Conservation (phyloP, 2,113 vertebrate species). For the Myrmecophaga tridactyla region DNA sequence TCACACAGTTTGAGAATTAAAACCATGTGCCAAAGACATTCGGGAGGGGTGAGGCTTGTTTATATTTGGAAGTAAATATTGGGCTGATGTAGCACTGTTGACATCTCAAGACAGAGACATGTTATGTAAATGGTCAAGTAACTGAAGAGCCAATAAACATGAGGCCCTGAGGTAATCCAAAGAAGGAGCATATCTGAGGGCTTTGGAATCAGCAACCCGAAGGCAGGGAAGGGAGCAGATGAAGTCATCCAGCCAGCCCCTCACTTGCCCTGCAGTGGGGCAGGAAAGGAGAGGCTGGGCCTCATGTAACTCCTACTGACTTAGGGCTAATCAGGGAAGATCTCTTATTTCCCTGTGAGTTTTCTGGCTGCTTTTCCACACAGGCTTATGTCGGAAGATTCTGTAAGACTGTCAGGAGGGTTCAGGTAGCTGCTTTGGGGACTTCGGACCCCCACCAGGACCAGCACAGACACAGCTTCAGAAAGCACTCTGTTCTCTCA, state of each 20-base stretch:
- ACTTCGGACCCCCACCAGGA: background rate
- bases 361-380: background rate
- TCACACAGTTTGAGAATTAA: background rate
- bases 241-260: background rate
- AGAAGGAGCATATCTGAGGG: background rate
- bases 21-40: constrained; percentile 17
- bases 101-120: constrained; percentile 39
- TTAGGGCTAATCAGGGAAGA: background rate
- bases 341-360: background rate
- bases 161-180: background rate
- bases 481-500: background rate
- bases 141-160: constrained; percentile 14
- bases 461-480: background rate
- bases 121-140: constrained; percentile 54
- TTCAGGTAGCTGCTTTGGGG: background rate
- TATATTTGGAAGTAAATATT: constrained; percentile 52
- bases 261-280: background rate
- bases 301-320: background rate
- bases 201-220: background rate
- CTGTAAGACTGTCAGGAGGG: background rate
- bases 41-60: background rate
- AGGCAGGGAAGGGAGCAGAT: background rate
- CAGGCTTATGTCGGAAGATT: background rate
- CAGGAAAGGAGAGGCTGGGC: background rate
- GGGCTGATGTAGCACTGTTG: background rate